phyloP scores from a whole-genome alignment of 1,140 invertebrate species.

The Elysia chlorotica region DNA sequence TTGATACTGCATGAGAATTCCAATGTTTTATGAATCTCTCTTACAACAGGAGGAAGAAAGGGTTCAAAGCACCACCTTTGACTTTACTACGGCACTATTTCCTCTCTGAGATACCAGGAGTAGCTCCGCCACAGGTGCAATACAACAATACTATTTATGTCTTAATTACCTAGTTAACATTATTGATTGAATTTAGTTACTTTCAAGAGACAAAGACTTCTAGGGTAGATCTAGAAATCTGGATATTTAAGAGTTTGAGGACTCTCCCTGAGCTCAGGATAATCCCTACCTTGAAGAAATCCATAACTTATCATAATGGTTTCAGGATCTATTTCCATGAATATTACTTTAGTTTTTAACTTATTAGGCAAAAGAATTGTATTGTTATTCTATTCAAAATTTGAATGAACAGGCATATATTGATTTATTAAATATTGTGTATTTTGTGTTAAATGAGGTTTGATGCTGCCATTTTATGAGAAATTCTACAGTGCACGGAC shows the following conservation, averaged over 20 bases:
- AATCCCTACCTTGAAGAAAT: not conserved
- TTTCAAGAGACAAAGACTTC: not conserved
- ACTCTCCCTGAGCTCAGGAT: not conserved
- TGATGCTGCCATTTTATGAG: no score
- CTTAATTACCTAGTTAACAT: not conserved
- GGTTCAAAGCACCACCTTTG: not conserved
- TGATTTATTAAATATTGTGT: no score
- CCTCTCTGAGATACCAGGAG: constrained; percentile 5
- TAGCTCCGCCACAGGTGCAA: not conserved
- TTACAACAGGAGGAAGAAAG: not conserved
- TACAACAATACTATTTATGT: not conserved
- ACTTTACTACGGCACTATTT: constrained; percentile 8
- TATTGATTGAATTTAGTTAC: not conserved
- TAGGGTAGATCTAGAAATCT: not conserved
- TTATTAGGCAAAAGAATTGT: no score
- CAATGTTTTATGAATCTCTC: not conserved
- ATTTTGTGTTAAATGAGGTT: no score
- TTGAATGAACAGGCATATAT: no score
- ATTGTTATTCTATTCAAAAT: no score
- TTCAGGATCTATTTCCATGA: no score
- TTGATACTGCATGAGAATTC: no score
- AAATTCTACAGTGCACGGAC: no score
- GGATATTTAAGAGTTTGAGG: not conserved
- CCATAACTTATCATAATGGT: no score
- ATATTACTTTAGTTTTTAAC: no score